Evolutionary conservation across 2,888 invertebrate genomes (phyloP).

Genomic region (Leptinotarsa tumamoca): DNA sequence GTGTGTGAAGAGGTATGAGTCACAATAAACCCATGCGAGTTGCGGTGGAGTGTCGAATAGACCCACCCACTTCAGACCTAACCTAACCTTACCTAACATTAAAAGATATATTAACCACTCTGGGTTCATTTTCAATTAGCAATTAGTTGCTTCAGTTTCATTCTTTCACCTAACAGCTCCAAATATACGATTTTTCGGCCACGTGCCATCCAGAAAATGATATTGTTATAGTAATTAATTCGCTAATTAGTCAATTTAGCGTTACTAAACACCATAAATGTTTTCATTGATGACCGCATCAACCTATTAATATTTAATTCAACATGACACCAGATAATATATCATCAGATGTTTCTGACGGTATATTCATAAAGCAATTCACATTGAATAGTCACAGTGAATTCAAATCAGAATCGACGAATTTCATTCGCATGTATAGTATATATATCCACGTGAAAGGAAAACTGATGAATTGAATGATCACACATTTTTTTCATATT

Average conservation of each 20-base stretch:
- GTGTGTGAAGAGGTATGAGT: too few relatives aligned
- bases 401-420: too few relatives aligned
- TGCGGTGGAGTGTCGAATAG: too few relatives aligned
- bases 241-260: conserved; percentile 11
- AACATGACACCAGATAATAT: conserved; percentile 18
- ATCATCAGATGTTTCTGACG: conserved; percentile 17
- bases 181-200: not conserved
- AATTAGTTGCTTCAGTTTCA: not conserved
- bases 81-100: too few relatives aligned
- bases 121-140: not conserved
- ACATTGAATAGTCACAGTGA: too few relatives aligned
- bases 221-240: not conserved
- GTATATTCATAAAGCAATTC: conserved; percentile 6
- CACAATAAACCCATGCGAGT: too few relatives aligned
- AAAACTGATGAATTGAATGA: too few relatives aligned
- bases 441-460: too few relatives aligned
- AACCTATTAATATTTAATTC: conserved; percentile 20
- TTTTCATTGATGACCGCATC: conserved; percentile 14
- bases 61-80: too few relatives aligned
- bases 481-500: too few relatives aligned
- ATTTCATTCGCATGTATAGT: too few relatives aligned
- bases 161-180: conserved; percentile 21
- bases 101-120: too few relatives aligned
- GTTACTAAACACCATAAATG: conserved; percentile 10
- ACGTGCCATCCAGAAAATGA: not conserved